Evolutionary conservation across 2,113 vertebrate species (phyloP).

Genomic region (Natator depressus): DNA sequence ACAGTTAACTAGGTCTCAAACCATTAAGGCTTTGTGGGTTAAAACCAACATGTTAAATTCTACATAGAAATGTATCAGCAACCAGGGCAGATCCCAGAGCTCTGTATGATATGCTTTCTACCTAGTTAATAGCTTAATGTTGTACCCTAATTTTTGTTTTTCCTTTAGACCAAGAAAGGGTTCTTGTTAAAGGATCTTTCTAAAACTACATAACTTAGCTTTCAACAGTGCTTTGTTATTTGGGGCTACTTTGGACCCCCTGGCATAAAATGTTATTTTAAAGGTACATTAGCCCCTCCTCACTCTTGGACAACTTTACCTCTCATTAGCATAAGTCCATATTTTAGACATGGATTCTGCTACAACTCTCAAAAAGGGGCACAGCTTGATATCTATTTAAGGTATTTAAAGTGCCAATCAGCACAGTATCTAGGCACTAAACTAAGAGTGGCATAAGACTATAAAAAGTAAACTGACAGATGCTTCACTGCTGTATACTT

Average conservation of each 20-base stretch:
- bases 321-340: accelerated
- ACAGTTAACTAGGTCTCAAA: neutral
- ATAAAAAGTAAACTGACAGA: neutral
- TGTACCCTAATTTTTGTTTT: neutral
- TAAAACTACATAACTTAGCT: neutral
- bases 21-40: constrained; percentile 28
- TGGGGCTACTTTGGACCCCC: neutral
- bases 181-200: neutral
- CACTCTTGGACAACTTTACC: too few relatives aligned
- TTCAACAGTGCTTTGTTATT: neutral
- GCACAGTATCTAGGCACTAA: accelerated
- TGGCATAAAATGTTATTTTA: neutral
- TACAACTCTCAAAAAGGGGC: neutral
- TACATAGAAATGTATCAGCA: constrained; percentile 43
- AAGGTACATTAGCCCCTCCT: neutral
- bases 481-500: accelerated
- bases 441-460: neutral
- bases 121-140: constrained; percentile 18
- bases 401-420: neutral
- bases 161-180: neutral
- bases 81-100: constrained; percentile 11
- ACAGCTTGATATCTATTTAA: neutral
- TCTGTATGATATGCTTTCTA: neutral
- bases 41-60: constrained; percentile 58
- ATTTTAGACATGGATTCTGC: accelerated